Evolutionary conservation across 2,888 invertebrate species (phyloP).

Genomic region (Pyrgus malvae): DNA sequence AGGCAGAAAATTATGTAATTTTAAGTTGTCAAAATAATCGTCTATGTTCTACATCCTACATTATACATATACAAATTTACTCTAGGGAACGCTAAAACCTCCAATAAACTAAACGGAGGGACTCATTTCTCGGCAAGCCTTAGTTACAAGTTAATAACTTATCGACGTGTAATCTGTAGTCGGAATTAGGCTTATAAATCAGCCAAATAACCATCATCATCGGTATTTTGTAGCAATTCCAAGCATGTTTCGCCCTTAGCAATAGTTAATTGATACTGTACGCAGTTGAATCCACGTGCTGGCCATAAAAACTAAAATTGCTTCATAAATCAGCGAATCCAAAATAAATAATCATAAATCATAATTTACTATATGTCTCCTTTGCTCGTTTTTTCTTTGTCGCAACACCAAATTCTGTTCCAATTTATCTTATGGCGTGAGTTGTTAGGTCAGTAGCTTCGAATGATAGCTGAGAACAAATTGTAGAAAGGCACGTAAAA

Average conservation of each 20-base stretch:
- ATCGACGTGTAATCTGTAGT: too few species aligned
- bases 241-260: conserved; percentile 1
- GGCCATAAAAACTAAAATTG: conserved; percentile 11
- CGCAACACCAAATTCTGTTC: background rate
- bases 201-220: conserved; percentile 4
- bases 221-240: background rate
- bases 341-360: conserved; percentile 18
- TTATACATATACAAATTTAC: too few species aligned
- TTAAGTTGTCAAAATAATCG: too few species aligned
- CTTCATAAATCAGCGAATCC: conserved; percentile 18
- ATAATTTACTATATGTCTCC: background rate
- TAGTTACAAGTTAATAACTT: too few species aligned
- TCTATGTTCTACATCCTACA: too few species aligned
- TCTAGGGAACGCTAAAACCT: too few species aligned
- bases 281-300: background rate
- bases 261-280: conserved; percentile 11
- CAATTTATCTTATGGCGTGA: background rate
- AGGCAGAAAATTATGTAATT: too few species aligned
- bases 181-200: background rate
- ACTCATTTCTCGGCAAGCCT: too few species aligned
- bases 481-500: background rate
- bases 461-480: background rate
- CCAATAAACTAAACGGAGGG: too few species aligned
- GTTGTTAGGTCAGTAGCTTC: background rate
- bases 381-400: background rate